Base-by-base conservation (phyloP, 2,888 invertebrate species). In the Andrena minutula region DNA sequence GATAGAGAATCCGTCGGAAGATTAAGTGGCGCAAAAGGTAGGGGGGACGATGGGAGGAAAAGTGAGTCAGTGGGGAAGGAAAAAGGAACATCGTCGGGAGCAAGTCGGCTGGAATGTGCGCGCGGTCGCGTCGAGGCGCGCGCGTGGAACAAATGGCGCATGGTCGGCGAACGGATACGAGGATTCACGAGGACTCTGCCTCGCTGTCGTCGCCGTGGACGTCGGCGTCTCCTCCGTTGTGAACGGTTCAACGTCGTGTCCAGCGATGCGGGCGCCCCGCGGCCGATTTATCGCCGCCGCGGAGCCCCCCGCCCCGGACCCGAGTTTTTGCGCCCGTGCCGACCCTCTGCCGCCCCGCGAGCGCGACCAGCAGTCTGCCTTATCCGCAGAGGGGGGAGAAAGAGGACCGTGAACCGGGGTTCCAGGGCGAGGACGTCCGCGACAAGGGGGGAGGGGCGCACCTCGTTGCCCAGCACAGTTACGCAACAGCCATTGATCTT, bases 401-500 rank as follows among this genome's bases (percentile, higher is more conserved):
- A 66, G 68, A 69, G 78, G 86, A 76, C 82, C 79, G 70, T 66
- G 82, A 82, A 82, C 82, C 64, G 61, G 77, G 77, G 49, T 65
- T 60, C 66, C 32, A 41, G 73, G 56, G 65, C 64, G 76, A 47
- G 72, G 56, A 78, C 61, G 64, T 56, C 47, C 47, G 58, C 65
- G 75, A 41, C 70, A 35, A 10, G 75, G 47, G 73, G 56, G 56
- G 73, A 41, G 10, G 47, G 82, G 70, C 81, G 56, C 51, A 79
- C 77, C 81, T 87, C 76, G 84, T 82, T 86, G 78, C 84, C 68
- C 88, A 75, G 83, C 82, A 83, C 71, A 82, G 84, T 88, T 88
- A 88, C 88, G 88, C 87, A 88, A 88, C 83, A 85, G 71, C 76
- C 88, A 88, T 88, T 88, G 88, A 88, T 88, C 88, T 86, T 71